Base-by-base conservation (phyloP, 2,113 vertebrate species). In the Passer domesticus region DNA sequence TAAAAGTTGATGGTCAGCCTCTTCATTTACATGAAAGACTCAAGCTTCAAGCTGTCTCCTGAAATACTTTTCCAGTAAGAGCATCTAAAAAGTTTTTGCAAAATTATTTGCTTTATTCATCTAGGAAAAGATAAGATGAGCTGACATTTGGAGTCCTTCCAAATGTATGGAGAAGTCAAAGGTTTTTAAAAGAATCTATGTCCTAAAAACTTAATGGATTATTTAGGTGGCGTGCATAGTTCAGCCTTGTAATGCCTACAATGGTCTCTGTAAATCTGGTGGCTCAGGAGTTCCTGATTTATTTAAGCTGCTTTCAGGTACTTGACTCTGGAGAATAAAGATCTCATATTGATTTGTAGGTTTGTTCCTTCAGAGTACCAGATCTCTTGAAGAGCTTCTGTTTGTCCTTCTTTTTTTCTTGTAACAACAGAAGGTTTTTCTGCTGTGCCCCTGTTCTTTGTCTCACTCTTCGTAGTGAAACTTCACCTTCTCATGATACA, bases 101-200 rank as follows among this genome's bases (percentile, higher is more conserved):
- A 87, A 94, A 91, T 83, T 59, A 91, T 95, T 96, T 94, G 52
- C 83, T 97, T 95, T 97, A 91, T 97, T 97, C 66, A 80, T 80
- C 58, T 84, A 60, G 84, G 63, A 87, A 94, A 93, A 96, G 35
- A 77, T 89, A 91, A 85, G 72, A 93, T 95, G 74, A 93, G 66
- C 72, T 27, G n/a, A 90, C 28, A 90, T 66, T 90, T 85, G 88
- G 43, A 62, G 66, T 95, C 28, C 87, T 93, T 96, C 56, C 33
- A 81, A 75, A 20, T 47, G 7, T 73, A 18, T 76, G 84, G 47
- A 70, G 55, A 97, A 89, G 73, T 92, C 80, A 87, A 83, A 86
- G 70, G 58, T 68, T 93, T 87, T 92, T 79, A 72, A 66, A 87
- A 76, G 24, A 55, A 66, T 59, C 66, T 69, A 44, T 67, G 37